Conservation (phyloP, 2,113 vertebrate species). For the Mystacornis crossleyi region DNA sequence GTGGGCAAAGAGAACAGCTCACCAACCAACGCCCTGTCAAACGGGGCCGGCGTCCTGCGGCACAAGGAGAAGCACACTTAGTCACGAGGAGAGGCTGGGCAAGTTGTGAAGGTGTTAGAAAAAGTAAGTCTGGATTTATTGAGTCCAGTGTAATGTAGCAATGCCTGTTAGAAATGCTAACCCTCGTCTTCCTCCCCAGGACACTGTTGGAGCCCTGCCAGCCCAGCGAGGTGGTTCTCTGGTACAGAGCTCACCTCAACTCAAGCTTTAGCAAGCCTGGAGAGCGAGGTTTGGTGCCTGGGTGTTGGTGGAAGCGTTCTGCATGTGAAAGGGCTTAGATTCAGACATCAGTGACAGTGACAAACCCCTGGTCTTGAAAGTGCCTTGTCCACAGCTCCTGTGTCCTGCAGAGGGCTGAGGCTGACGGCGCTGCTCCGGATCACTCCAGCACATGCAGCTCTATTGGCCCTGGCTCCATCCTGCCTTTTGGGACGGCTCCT, state of each 20-base stretch:
- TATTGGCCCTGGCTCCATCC: neutral
- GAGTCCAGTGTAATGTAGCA: neutral
- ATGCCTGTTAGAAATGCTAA: neutral
- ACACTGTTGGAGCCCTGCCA: neutral
- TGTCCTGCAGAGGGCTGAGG: neutral
- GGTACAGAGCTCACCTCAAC: neutral
- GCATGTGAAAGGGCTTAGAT: neutral
- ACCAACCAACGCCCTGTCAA: constrained; percentile 74
- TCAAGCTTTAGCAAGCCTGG: neutral
- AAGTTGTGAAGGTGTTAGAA: neutral
- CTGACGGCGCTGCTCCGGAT: neutral
- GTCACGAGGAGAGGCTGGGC: neutral
- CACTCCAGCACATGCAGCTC: neutral
- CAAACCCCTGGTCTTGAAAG: neutral
- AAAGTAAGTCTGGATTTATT: neutral
- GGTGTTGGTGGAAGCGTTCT: neutral
- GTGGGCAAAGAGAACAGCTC: constrained; percentile 67
- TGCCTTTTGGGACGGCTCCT: neutral
- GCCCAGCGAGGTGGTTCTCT: rapidly evolving
- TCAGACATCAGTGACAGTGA: neutral
- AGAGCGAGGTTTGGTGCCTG: neutral
- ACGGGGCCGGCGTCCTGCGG: constrained; percentile 84
- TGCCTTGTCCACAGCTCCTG: rapidly evolving
- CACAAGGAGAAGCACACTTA: neutral
- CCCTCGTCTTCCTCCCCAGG: neutral